Percentiles rank a stretch among this genome's conserved stretches.
phyloP scores from a whole-genome alignment of 2,797 vertebrate genomes.

The Malurus splendens region DNA sequence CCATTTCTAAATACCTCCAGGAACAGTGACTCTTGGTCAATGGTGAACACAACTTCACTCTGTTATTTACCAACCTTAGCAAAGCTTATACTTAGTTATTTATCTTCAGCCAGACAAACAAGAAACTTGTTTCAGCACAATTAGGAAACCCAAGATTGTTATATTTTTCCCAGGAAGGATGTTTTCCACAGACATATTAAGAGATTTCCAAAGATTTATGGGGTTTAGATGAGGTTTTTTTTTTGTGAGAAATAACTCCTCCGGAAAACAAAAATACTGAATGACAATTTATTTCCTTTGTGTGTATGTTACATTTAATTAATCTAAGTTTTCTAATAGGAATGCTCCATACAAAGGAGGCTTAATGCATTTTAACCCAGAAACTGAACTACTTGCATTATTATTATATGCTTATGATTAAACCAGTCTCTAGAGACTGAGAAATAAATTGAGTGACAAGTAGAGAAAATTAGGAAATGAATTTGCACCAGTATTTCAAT shows the following conservation, averaged over 20 bases:
- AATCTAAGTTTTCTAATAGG: background rate
- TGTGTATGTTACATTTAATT: background rate
- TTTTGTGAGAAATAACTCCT: background rate
- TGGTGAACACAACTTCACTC: background rate
- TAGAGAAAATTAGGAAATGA: slow-evolving; percentile 14
- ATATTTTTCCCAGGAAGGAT: background rate
- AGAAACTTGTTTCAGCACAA: background rate
- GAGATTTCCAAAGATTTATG: background rate
- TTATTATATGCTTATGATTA: slow-evolving; percentile 26
- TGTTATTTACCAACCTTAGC: background rate
- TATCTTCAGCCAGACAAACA: background rate
- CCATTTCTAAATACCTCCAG: background rate
- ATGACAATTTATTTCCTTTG: background rate
- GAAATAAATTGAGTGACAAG: slow-evolving; percentile 23
- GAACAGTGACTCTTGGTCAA: background rate
- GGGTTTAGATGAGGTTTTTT: background rate
- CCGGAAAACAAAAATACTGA: background rate
- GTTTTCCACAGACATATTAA: background rate
- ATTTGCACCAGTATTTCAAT: background rate
- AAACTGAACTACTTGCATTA: background rate
- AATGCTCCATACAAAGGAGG: background rate
- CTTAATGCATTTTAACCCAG: background rate
- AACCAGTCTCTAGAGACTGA: background rate
- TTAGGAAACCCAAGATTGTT: background rate
- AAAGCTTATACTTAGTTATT: background rate